Percentiles rank a stretch among this genome's conserved stretches.
Evolutionary conservation across 1,140 invertebrate genomes (phyloP).

Genomic region (Pseudomyrmex flavicornis): DNA sequence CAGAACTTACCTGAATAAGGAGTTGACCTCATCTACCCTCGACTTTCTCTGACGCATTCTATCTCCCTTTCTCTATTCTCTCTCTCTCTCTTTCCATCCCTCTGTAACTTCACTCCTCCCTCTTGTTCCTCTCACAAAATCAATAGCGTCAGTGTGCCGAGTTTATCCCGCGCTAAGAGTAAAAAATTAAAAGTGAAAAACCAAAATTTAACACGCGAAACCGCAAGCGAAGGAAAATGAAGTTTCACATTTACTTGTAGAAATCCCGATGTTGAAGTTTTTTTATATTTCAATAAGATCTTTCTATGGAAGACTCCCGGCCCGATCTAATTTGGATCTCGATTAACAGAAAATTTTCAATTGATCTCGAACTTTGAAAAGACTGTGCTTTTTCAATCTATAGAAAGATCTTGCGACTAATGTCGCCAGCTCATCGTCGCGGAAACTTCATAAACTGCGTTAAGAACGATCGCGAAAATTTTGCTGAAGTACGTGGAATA

Average conservation of each 20-base stretch:
- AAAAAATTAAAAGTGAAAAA: constrained; percentile 51
- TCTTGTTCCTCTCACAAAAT: constrained; percentile 71
- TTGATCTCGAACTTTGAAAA: constrained; percentile 38
- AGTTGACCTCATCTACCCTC: constrained; percentile 77
- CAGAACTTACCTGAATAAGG: constrained; percentile 70
- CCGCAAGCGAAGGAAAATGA: background rate
- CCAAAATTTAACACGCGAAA: constrained; percentile 53
- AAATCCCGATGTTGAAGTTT: constrained; percentile 8
- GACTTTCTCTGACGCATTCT: constrained; percentile 26
- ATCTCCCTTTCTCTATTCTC: constrained; percentile 2
- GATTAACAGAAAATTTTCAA: constrained; percentile 35
- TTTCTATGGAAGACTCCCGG: background rate
- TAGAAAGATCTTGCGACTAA: constrained; percentile 42
- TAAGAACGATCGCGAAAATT: constrained; percentile 37
- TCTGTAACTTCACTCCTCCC: background rate
- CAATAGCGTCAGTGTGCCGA: constrained; percentile 76
- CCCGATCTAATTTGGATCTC: constrained; percentile 24
- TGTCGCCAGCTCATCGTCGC: constrained; percentile 1
- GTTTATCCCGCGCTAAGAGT: constrained; percentile 71
- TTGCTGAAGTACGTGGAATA: constrained; percentile 34
- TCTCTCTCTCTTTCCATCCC: constrained; percentile 13
- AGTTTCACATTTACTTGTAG: constrained; percentile 12
- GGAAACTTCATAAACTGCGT: constrained; percentile 40
- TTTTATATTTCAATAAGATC: constrained; percentile 15
- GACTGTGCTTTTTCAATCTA: constrained; percentile 48